phyloP scores from a whole-genome alignment of 2,797 vertebrate genomes.

The Melanotaenia nigrans region DNA sequence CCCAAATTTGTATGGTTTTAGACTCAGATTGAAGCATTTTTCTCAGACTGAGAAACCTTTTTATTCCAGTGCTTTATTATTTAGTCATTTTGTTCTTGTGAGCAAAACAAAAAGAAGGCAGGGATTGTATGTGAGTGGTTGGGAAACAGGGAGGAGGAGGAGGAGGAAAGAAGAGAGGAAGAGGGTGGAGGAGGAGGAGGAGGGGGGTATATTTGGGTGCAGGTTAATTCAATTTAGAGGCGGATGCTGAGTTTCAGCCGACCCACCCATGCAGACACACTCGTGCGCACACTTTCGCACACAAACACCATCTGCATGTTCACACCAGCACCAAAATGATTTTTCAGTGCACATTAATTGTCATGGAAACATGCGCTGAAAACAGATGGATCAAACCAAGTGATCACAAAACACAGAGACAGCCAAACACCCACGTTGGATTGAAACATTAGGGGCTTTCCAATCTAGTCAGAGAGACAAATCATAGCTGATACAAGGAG shows the following conservation, averaged over 20 bases:
- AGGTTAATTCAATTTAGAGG: slow-evolving; percentile 83
- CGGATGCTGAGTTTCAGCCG: slow-evolving; percentile 77
- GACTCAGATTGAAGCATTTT: not conserved
- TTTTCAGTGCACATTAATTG: slow-evolving; percentile 81
- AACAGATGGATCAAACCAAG: slow-evolving; percentile 83
- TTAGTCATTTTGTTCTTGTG: slow-evolving; percentile 7
- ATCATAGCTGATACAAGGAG: slow-evolving; percentile 34
- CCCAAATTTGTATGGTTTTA: not conserved
- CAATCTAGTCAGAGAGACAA: slow-evolving; percentile 41
- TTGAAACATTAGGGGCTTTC: slow-evolving; percentile 58
- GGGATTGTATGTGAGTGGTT: slow-evolving; percentile 18
- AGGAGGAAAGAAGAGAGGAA: slow-evolving; percentile 3
- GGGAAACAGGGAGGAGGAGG: slow-evolving; percentile 26
- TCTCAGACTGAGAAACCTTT: not conserved
- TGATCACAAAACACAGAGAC: slow-evolving; percentile 74
- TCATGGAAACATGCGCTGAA: slow-evolving; percentile 89
- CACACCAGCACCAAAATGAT: slow-evolving; percentile 60
- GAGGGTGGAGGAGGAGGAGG: not conserved
- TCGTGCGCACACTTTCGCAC: slow-evolving; percentile 29
- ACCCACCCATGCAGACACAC: slow-evolving; percentile 30
- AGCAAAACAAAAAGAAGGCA: not conserved
- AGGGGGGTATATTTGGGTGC: slow-evolving; percentile 66
- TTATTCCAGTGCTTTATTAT: not conserved
- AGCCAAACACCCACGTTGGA: slow-evolving; percentile 62
- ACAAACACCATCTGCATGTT: slow-evolving; percentile 35